phyloP scores from a whole-genome alignment of 2,113 vertebrate species.

The Corapipo altera region DNA sequence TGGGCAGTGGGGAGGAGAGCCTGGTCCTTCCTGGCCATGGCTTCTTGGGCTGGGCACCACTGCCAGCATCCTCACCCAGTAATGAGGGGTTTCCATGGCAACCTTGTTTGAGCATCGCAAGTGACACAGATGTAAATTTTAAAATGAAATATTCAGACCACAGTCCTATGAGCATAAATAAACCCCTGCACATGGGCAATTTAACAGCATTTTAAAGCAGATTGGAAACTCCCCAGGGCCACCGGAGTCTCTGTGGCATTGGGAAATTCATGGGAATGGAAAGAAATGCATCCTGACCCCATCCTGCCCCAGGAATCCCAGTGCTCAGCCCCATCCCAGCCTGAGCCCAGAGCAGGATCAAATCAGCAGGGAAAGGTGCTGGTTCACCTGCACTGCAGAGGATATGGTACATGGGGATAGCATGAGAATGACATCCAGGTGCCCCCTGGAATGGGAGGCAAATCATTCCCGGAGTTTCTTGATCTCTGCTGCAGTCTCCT shows the following conservation, averaged over 20 bases:
- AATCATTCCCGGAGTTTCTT: not conserved
- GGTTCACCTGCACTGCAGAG: not conserved
- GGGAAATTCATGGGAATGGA: not conserved
- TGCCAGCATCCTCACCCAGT: slow-evolving; percentile 37
- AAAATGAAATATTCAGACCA: slow-evolving; percentile 60
- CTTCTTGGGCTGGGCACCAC: not conserved
- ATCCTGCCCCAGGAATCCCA: not conserved
- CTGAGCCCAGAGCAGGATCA: not conserved
- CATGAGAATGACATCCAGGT: not conserved
- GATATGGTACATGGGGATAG: accelerated
- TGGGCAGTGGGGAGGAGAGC: not conserved
- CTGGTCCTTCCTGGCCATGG: not conserved
- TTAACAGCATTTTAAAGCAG: not conserved
- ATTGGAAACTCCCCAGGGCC: not conserved
- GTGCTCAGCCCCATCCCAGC: not conserved
- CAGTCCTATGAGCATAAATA: not conserved
- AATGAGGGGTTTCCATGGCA: slow-evolving; percentile 76
- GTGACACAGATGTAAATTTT: slow-evolving; percentile 64
- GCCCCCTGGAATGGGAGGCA: not conserved
- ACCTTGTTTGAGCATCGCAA: slow-evolving; percentile 54
- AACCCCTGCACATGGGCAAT: slow-evolving; percentile 5
- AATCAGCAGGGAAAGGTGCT: not conserved
- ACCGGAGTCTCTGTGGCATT: not conserved
- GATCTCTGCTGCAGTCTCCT: not conserved
- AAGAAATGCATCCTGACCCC: not conserved